These are phyloP conservation scores for Plebejus argus DNA, from an alignment of 2,888 invertebrate genomes.

Conservation along the genomic window DNA sequence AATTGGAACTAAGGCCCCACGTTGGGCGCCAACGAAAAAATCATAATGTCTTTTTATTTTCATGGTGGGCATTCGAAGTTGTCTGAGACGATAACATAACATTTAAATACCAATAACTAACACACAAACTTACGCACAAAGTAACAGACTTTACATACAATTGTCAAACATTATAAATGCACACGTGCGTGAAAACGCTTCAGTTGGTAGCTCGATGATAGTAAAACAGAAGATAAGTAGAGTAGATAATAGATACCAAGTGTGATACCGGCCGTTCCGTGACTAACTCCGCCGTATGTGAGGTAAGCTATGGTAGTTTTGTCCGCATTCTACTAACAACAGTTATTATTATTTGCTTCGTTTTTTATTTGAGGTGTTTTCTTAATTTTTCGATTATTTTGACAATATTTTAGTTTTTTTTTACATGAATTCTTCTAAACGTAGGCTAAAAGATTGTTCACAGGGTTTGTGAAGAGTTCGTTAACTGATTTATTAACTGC, in stretches of 20 bases:
- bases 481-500: background rate
- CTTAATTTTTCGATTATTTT: background rate
- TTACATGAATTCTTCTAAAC: background rate
- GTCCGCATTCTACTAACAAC: constrained; percentile 53
- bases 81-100: too few relatives aligned
- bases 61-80: too few relatives aligned
- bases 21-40: background rate
- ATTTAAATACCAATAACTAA: too few relatives aligned
- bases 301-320: constrained; percentile 34
- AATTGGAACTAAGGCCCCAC: background rate
- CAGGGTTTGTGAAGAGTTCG: background rate
- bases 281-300: background rate
- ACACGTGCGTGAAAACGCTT: background rate
- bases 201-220: background rate
- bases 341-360: constrained; percentile 52
- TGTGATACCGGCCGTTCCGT: background rate
- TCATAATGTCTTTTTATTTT: background rate
- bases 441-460: background rate
- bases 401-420: background rate
- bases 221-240: background rate
- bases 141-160: background rate
- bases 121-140: background rate
- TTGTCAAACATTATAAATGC: background rate
- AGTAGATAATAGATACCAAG: background rate
- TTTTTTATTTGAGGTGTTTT: constrained; percentile 31